Percentiles rank a stretch among this genome's conserved stretches.
Conservation (phyloP, 2,797 vertebrate genomes). For the Sebastes diploproa region DNA sequence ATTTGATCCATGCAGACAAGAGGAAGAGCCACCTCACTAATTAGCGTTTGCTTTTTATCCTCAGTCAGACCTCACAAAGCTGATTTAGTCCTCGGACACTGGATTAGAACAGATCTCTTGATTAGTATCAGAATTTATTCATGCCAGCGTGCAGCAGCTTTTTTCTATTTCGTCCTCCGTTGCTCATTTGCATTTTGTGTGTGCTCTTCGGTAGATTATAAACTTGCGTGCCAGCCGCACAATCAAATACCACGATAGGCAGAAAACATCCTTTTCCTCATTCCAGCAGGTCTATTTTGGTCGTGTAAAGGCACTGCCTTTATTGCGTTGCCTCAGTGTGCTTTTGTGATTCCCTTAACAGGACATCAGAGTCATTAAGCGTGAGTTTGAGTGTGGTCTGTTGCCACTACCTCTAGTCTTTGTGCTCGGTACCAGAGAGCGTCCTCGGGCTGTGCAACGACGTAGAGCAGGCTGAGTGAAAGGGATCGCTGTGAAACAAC, state of each 20-base stretch:
- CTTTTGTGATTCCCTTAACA: constrained; percentile 27
- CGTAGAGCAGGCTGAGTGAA: constrained; percentile 31
- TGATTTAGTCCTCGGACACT: constrained; percentile 29
- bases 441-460: constrained; percentile 16
- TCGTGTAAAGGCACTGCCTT: constrained; percentile 20
- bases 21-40: constrained; percentile 37
- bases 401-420: constrained; percentile 26
- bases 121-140: constrained; percentile 21
- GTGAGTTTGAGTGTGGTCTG: not conserved
- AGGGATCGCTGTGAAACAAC: constrained; percentile 12
- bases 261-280: constrained; percentile 44
- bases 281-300: constrained; percentile 57
- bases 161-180: not conserved
- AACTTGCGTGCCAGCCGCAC: constrained; percentile 16
- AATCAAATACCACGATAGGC: not conserved
- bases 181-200: constrained; percentile 18
- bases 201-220: constrained; percentile 42
- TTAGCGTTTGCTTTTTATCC: constrained; percentile 35
- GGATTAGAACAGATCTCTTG: constrained; percentile 43
- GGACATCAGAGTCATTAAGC: constrained; percentile 22
- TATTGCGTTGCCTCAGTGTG: constrained; percentile 9
- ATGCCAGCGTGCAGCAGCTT: not conserved
- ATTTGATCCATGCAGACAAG: constrained; percentile 16
- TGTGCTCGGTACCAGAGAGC: constrained; percentile 30
- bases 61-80: constrained; percentile 25